Base-by-base conservation (phyloP, 2,797 vertebrate species). In the Helarctos malayanus region DNA sequence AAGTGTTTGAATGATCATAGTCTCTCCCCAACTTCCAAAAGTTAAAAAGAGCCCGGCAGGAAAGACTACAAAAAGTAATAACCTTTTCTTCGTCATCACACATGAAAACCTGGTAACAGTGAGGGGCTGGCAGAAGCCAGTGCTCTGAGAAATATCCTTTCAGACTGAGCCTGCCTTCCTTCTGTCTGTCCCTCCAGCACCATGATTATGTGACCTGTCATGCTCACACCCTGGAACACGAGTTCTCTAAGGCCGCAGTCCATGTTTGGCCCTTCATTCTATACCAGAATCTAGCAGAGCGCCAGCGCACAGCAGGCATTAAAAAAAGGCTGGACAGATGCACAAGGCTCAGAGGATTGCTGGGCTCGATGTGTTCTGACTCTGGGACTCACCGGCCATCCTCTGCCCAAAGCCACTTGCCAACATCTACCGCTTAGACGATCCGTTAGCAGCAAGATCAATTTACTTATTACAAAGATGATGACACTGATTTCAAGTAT, bases 171-270 rank as follows among this genome's bases (percentile, higher is more conserved):
- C 78, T 2, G 8, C n/a, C 38, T 29, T 4, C n/a, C 32, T 25
- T 5, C 52, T 1, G 29, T 3, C 88, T 15, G 25, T 2, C 18
- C 76, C 38, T 19, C 45, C 25, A 23, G 63, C 35, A 3, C 49
- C 12, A 0, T 0, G 1, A 23, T 5, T 2, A 32, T 0, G 21
- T 1, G 23, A 13, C 90, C 19, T 54, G 57, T n/a, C 59, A 3
- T 4, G 9, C 23, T 54, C 29, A 45, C 35, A 2, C 15, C 45
- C 56, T 82, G n/a, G 21, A 75, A 71, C 1, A 59, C 0, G 41
- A 47, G 65, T 38, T 76, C 61, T 79, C 49, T 29, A 18, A 91
- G 71, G 57, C 19, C 71, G 59, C 54, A 27, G 49, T 25, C 38
- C 29, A 41, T 80, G 21, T 57, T 84, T 25, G 84, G n/a, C 19